These are phyloP conservation scores for Polydrusus cervinus DNA, from an alignment of 2,888 invertebrate genomes.

Conservation along the genomic window DNA sequence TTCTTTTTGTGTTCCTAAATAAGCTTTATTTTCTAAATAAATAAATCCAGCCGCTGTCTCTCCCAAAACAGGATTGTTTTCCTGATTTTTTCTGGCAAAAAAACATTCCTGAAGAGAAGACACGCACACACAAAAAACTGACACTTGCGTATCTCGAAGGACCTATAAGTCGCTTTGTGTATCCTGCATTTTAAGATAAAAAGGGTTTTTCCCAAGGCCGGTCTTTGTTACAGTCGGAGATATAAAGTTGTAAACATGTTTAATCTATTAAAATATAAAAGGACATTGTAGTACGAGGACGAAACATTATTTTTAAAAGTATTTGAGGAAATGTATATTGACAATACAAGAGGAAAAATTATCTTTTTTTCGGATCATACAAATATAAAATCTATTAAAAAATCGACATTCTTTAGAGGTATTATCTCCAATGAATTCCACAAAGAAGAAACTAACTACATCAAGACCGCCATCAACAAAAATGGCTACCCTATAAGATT, in stretches of 20 bases:
- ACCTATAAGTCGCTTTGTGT: conserved; percentile 41
- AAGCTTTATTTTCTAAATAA: conserved; percentile 21
- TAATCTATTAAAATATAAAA: conserved; percentile 18
- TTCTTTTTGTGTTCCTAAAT: conserved; percentile 14
- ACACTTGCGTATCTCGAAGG: conserved; percentile 41
- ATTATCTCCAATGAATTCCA: too few species aligned
- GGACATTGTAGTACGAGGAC: neutral
- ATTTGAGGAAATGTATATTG: too few species aligned
- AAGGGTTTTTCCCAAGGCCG: conserved; percentile 22
- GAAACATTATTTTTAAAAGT: too few species aligned
- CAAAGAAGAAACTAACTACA: too few species aligned
- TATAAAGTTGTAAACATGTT: conserved; percentile 21
- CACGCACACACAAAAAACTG: conserved; percentile 43
- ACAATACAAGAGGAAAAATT: too few species aligned
- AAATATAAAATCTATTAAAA: too few species aligned
- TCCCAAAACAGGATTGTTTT: conserved; percentile 7
- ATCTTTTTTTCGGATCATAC: too few species aligned
- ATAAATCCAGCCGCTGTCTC: conserved; percentile 27
- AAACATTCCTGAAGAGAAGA: conserved; percentile 31
- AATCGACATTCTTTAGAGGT: too few species aligned
- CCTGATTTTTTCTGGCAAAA: conserved; percentile 19
- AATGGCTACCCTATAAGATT: too few species aligned
- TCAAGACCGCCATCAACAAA: too few species aligned
- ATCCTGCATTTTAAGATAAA: conserved; percentile 37
- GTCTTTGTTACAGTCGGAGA: conserved; percentile 17